Percentiles rank a stretch among this genome's conserved stretches.
phyloP scores from a whole-genome alignment of 2,113 vertebrate species.

The Hymenochirus boettgeri region DNA sequence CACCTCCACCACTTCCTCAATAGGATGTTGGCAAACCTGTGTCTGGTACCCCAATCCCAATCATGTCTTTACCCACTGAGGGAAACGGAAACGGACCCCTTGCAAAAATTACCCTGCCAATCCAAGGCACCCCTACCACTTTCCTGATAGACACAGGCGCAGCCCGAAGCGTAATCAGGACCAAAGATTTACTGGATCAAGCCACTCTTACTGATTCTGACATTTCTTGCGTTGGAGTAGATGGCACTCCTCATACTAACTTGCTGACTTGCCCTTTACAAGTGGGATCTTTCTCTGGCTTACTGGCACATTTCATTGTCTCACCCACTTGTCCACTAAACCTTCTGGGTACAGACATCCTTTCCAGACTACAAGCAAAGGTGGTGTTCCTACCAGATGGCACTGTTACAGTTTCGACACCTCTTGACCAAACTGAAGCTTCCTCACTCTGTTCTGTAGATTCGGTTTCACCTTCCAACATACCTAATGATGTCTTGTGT shows the following conservation, averaged over 20 bases:
- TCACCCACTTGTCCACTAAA: background rate
- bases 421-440: background rate
- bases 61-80: background rate
- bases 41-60: background rate
- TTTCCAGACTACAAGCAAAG: background rate
- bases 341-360: no score
- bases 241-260: no score
- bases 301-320: background rate
- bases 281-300: no score
- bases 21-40: background rate
- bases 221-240: no score
- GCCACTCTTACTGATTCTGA: no score
- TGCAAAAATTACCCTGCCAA: no score
- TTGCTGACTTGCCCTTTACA: no score
- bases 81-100: background rate
- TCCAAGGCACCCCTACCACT: no score
- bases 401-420: background rate
- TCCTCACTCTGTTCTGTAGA: background rate
- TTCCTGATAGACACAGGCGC: background rate
- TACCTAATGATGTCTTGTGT: background rate
- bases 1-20: no score
- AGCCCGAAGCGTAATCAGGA: no score
- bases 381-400: background rate
- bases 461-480: background rate
- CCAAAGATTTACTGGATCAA: no score